These are phyloP conservation scores for Xylocampa areola DNA, from an alignment of 2,888 invertebrate species.

Conservation along the genomic window DNA sequence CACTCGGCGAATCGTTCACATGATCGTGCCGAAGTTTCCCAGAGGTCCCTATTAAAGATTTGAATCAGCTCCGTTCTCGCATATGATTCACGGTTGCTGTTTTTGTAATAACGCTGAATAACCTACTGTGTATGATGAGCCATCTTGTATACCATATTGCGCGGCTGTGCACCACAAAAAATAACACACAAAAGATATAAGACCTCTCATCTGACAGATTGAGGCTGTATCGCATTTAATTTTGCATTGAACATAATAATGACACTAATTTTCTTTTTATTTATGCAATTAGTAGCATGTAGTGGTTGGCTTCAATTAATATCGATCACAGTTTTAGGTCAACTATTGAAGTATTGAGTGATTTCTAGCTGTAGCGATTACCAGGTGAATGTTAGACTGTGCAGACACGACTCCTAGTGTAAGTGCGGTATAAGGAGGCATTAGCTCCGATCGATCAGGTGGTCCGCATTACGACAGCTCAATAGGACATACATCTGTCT, in stretches of 20 bases:
- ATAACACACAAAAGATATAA: slow-evolving; percentile 42
- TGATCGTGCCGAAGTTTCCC: slow-evolving; percentile 73
- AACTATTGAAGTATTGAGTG: not conserved
- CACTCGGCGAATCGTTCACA: slow-evolving; percentile 69
- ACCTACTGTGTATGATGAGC: slow-evolving; percentile 70
- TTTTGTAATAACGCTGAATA: slow-evolving; percentile 70
- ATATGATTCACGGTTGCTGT: slow-evolving; percentile 81
- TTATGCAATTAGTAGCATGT: not conserved
- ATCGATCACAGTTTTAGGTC: not conserved
- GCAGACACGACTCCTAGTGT: slow-evolving; percentile 50
- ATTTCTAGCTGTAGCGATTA: too few relatives aligned
- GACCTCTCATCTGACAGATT: slow-evolving; percentile 35
- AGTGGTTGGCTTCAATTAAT: not conserved
- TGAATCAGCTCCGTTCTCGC: slow-evolving; percentile 64
- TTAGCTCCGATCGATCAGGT: slow-evolving; percentile 71
- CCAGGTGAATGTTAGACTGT: slow-evolving; percentile 1
- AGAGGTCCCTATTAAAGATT: slow-evolving; percentile 72
- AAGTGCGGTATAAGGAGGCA: slow-evolving; percentile 66
- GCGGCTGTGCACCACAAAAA: slow-evolving; percentile 44
- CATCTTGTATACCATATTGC: slow-evolving; percentile 61
- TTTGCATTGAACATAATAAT: slow-evolving; percentile 15
- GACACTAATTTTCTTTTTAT: slow-evolving; percentile 9
- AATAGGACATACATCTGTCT: slow-evolving; percentile 78
- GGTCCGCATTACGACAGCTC: slow-evolving; percentile 74
- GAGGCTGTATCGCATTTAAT: slow-evolving; percentile 20